Evolutionary conservation across 1,140 invertebrate species (phyloP).

Genomic region (Papilio dardanus): DNA sequence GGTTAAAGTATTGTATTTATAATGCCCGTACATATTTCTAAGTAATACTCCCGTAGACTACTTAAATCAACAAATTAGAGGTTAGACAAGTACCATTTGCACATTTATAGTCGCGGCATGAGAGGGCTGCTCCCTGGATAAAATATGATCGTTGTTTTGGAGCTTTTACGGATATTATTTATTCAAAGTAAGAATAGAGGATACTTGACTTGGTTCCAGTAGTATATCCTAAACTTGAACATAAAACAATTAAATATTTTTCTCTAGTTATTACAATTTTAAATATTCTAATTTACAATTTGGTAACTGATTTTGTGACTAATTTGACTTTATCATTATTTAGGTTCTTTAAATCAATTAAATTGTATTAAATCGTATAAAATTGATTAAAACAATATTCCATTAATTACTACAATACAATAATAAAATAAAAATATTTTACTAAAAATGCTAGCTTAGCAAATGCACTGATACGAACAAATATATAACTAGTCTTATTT

Average conservation of each 20-base stretch:
- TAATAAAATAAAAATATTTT: too few species aligned
- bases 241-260: background rate
- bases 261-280: background rate
- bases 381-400: too few species aligned
- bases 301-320: background rate
- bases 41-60: background rate
- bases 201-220: conserved; percentile 48
- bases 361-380: too few species aligned
- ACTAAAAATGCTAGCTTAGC: too few species aligned
- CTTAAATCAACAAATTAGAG: conserved; percentile 20
- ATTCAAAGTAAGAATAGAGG: conserved; percentile 66
- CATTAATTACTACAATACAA: too few species aligned
- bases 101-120: conserved; percentile 33
- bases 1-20: too few species aligned
- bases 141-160: conserved; percentile 63
- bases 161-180: conserved; percentile 67
- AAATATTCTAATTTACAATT: background rate
- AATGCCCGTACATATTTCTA: background rate
- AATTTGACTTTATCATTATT: too few species aligned
- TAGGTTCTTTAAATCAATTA: too few species aligned
- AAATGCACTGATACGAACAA: background rate
- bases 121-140: conserved; percentile 41
- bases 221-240: conserved; percentile 32
- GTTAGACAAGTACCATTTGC: conserved; percentile 22
- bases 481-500: background rate